Conservation (phyloP, 2,797 vertebrate species). For the Tauraco hartlaubi region DNA sequence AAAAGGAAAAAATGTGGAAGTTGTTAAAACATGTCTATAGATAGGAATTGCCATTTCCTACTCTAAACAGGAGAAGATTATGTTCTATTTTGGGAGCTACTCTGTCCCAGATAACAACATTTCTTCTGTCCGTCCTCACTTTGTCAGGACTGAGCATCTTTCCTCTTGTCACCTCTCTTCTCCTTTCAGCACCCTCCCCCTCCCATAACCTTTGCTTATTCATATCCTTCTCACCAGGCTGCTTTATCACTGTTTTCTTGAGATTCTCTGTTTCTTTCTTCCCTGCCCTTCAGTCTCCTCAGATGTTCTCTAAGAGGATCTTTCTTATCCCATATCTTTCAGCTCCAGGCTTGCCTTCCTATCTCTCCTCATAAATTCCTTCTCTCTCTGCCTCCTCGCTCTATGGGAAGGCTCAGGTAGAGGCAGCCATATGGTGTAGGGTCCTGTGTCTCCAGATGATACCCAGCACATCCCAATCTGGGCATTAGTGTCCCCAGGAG, state of each 20-base stretch:
- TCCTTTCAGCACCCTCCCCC: slow-evolving; percentile 23
- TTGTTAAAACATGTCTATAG: not conserved
- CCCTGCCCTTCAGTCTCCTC: not conserved
- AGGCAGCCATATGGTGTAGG: rapidly evolving
- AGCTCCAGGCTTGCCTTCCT: slow-evolving; percentile 11
- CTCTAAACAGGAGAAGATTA: slow-evolving; percentile 1
- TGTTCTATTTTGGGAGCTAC: slow-evolving; percentile 41
- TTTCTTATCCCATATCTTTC: not conserved
- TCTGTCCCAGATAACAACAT: slow-evolving; percentile 49
- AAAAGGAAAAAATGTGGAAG: not conserved
- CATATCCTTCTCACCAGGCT: slow-evolving; percentile 33
- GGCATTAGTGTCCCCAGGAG: not conserved
- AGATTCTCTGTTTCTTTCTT: slow-evolving; percentile 35
- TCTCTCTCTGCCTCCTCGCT: not conserved
- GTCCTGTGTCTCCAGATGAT: not conserved
- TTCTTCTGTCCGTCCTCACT: slow-evolving; percentile 41
- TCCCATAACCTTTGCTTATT: not conserved
- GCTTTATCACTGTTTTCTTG: slow-evolving; percentile 46
- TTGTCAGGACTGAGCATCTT: slow-evolving; percentile 7
- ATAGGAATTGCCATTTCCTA: slow-evolving; percentile 5
- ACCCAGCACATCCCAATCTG: not conserved
- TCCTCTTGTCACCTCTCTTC: not conserved
- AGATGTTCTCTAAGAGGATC: slow-evolving; percentile 23
- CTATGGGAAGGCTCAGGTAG: not conserved
- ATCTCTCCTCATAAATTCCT: not conserved